phyloP scores from a whole-genome alignment of 2,888 invertebrate genomes.

The Anodontia alba region DNA sequence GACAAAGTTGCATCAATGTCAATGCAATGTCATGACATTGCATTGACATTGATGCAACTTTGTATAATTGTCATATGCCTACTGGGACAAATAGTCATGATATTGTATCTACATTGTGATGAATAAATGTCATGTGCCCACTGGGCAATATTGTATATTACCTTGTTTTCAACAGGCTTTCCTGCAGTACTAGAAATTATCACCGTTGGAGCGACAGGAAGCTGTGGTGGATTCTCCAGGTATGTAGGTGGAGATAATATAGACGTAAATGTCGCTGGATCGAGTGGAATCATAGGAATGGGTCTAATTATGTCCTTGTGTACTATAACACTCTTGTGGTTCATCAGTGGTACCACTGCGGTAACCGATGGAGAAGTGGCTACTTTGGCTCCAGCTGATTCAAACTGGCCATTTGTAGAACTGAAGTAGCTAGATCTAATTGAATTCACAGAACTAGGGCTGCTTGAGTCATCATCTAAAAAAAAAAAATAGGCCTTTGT shows the following conservation, averaged over 20 bases:
- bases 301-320: slow-evolving; percentile 44
- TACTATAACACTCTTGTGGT: background rate
- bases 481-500: background rate
- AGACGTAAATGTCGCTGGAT: slow-evolving; percentile 27
- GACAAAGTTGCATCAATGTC: no score
- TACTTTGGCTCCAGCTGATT: background rate
- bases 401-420: background rate
- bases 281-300: slow-evolving; percentile 51
- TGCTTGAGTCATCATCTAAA: background rate
- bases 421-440: background rate
- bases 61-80: no score
- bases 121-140: no score
- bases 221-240: slow-evolving; percentile 45
- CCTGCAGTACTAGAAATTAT: background rate
- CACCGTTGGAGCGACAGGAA: background rate
- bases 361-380: background rate
- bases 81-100: no score
- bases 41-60: no score
- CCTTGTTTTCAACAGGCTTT: background rate
- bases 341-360: background rate
- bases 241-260: slow-evolving; percentile 41
- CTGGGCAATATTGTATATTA: no score
- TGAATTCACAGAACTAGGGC: background rate
- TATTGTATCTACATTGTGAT: no score
- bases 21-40: no score